Percentiles rank a stretch among this genome's conserved stretches.
phyloP scores from a whole-genome alignment of 1,140 invertebrate species.

The Mactra quadrangularis region DNA sequence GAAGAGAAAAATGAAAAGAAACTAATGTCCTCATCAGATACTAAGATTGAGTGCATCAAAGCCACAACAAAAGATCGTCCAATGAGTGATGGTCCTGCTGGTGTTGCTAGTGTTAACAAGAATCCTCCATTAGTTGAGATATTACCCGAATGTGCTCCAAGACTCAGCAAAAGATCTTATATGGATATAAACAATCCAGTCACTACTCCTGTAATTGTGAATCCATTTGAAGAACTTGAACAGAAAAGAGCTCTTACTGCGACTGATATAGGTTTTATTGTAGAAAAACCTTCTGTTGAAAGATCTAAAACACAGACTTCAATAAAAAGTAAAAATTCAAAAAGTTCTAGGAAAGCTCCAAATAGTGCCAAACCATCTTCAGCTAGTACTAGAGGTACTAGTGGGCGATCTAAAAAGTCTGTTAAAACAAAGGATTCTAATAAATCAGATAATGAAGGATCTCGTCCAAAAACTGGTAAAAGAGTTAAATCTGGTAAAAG shows the following conservation, averaged over 20 bases:
- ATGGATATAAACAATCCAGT: conserved; percentile 49
- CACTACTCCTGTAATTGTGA: conserved; percentile 77
- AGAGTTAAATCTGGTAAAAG: conserved; percentile 68
- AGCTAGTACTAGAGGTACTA: conserved; percentile 64
- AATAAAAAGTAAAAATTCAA: conserved; percentile 63
- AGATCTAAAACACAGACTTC: conserved; percentile 69
- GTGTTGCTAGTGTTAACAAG: neutral
- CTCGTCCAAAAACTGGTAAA: conserved; percentile 63
- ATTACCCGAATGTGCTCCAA: conserved; percentile 59
- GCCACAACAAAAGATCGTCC: conserved; percentile 2
- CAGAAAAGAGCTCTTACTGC: conserved; percentile 62
- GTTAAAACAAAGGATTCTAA: conserved; percentile 66
- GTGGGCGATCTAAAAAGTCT: conserved; percentile 63
- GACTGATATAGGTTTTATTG: conserved; percentile 70
- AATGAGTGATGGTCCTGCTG: conserved; percentile 38
- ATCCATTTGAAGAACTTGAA: conserved; percentile 77
- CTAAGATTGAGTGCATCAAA: conserved; percentile 27
- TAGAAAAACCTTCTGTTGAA: conserved; percentile 68
- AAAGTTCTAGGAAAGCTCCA: conserved; percentile 67
- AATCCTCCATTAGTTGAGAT: conserved; percentile 67
- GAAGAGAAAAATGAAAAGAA: conserved; percentile 57
- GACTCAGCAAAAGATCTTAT: conserved; percentile 55
- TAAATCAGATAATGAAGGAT: conserved; percentile 64
- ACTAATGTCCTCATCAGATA: conserved; percentile 50
- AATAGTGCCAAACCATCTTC: conserved; percentile 66